Base-by-base conservation (phyloP, 2,797 vertebrate genomes). In the Denticeps clupeoides region DNA sequence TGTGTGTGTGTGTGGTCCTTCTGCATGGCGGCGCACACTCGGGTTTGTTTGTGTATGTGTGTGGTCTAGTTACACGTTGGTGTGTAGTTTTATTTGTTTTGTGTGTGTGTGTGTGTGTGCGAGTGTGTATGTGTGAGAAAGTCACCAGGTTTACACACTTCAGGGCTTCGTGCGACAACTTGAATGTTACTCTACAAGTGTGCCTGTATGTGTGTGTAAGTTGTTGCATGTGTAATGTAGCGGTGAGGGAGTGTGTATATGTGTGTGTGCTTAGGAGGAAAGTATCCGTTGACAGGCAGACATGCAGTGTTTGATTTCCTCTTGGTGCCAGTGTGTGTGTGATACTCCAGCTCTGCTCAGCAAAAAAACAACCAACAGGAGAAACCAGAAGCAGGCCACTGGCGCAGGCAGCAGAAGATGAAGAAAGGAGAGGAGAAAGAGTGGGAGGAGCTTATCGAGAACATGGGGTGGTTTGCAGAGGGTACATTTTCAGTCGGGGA, bases 231-330 rank as follows among this genome's bases (percentile, higher is more conserved):
- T 51, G 44, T n/a, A 23, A 53, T 48, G 19, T 23, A 18, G 23
- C 12, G 3, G 37, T 22, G n/a, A 29, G 9, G 19, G 42, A 8
- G 11, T 49, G 63, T 24, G 51, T 62, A 61, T 63, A 58, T 53
- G 60, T 64, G 16, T 31, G 62, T 19, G 19, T 47, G 22, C 25
- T 15, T 19, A 33, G 21, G 25, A 25, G 7, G 5, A 25, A 25
- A 38, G 67, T 69, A 73, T 72, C 66, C 75, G 78, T 75, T 76
- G 77, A 79, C 70, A 79, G 72, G 51, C 58, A 79, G 73, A 72
- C 74, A 77, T 56, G 72, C 77, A 67, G 69, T 54, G 63, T 75
- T 79, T 78, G 77, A 73, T 82, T 74, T 73, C 68, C 70, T 67
- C 28, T 25, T 19, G 11, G 33, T 28, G 48, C 26, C 23, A 4